Evolutionary conservation across 2,888 invertebrate genomes (phyloP).

Genomic region (Cremastinae sp.): DNA sequence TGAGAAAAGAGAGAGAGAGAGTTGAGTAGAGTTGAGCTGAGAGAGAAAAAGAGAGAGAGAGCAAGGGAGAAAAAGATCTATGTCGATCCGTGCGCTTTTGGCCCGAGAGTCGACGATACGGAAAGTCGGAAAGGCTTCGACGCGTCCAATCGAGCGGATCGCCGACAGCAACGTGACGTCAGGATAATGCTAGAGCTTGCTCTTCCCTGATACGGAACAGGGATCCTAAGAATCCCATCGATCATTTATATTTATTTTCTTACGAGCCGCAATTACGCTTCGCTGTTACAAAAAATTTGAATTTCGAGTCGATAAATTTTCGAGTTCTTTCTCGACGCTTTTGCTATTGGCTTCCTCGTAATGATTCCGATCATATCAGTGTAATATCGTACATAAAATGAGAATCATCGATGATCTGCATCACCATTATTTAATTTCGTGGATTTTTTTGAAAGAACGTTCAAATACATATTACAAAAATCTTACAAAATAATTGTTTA

Average conservation of each 20-base stretch:
- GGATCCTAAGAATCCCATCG: conserved; percentile 28
- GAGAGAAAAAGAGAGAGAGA: background rate
- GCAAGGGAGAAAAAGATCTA: too few species aligned
- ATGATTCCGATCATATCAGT: background rate
- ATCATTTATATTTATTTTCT: conserved; percentile 43
- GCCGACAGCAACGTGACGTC: conserved; percentile 52
- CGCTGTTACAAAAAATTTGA: conserved; percentile 13
- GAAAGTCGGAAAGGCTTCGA: conserved; percentile 9
- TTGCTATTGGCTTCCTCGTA: conserved; percentile 21
- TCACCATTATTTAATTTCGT: too few species aligned
- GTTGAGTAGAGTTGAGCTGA: conserved; percentile 48
- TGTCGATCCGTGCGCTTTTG: too few species aligned
- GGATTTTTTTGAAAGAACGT: too few species aligned
- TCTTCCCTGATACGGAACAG: conserved; percentile 9
- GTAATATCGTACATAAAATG: too few species aligned
- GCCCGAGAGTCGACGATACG: conserved; percentile 33
- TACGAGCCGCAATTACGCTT: conserved; percentile 30
- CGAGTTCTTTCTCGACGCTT: conserved; percentile 2
- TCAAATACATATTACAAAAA: too few species aligned
- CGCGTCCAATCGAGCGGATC: conserved; percentile 41
- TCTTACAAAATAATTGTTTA: too few species aligned
- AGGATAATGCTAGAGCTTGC: conserved; percentile 49
- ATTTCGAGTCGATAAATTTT: conserved; percentile 25
- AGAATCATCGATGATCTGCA: too few species aligned
- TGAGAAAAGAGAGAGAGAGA: conserved; percentile 12